Evolutionary conservation across 2,888 invertebrate genomes (phyloP).

Genomic region (Drosophila infuscata): DNA sequence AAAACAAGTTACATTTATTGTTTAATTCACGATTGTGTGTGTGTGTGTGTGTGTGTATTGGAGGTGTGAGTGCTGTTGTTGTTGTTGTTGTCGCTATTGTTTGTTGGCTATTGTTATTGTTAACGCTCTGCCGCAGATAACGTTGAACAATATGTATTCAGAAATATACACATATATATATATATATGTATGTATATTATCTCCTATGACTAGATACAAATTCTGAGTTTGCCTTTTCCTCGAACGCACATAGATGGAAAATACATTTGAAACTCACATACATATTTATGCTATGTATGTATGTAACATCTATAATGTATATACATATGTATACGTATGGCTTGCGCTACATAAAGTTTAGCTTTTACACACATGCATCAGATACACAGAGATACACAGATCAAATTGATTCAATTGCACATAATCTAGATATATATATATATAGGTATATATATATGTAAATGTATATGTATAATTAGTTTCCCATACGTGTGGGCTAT

Average conservation of each 20-base stretch:
- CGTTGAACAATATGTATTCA: slow-evolving; percentile 22
- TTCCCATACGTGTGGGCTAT: neutral
- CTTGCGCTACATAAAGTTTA: slow-evolving; percentile 4
- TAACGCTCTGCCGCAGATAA: slow-evolving; percentile 19
- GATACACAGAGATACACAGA: slow-evolving; percentile 5
- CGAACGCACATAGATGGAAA: slow-evolving; percentile 10
- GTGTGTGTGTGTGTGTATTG: slow-evolving; percentile 15
- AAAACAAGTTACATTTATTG: slow-evolving; percentile 43
- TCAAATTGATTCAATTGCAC: slow-evolving; percentile 9
- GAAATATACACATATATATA: slow-evolving; percentile 3
- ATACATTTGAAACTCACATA: slow-evolving; percentile 8
- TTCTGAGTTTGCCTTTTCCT: slow-evolving; percentile 21
- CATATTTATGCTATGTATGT: neutral
- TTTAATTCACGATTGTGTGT: slow-evolving; percentile 42
- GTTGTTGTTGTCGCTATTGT: slow-evolving; percentile 23
- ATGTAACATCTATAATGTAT: neutral
- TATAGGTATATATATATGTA: slow-evolving; percentile 1
- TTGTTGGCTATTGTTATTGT: slow-evolving; percentile 16
- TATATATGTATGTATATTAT: slow-evolving; percentile 23
- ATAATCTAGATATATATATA: slow-evolving; percentile 4
- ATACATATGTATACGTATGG: slow-evolving; percentile 1
- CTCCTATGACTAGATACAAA: slow-evolving; percentile 70
- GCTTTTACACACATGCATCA: slow-evolving; percentile 17
- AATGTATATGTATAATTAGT: neutral
- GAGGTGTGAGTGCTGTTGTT: slow-evolving; percentile 14